Base-by-base conservation (phyloP, 2,113 vertebrate genomes). In the Pholis gunnellus region DNA sequence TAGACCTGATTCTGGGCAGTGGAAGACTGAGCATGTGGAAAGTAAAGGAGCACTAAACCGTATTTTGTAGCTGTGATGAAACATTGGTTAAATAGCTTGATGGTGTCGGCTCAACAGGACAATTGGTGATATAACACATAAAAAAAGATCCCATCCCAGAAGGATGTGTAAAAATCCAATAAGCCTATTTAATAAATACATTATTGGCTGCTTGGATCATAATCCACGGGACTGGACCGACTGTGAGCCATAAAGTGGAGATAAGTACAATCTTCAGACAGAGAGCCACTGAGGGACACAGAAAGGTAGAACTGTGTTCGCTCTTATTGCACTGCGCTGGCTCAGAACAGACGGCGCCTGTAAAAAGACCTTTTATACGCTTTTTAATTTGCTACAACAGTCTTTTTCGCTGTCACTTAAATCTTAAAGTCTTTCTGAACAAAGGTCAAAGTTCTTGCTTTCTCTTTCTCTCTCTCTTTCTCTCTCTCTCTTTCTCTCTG, bases 151-250 rank as follows among this genome's bases (percentile, higher is more conserved):
- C 3, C 50, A 25, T 66, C 25, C 13, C 11, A 11, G 8, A 36
- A 11, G 57, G 44, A 44, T 18, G 10, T 20, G n/a, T 31, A 31
- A 9, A 44, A 44, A 70, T 86, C 52, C 25, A 81, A 67, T 83
- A 78, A 76, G 50, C 68, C 70, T 44, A 4, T 73, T 80, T 66
- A 83, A 48, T 86, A 67, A 82, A 75, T 68, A 27, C 29, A 44
- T 22, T 64, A 48, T 84, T 81, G 22, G 34, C 60, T 69, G 40
- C 63, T 65, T 54, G 20, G 38, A 2, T 63, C 44, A 2, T 72
- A 70, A 70, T 42, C 29, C 9, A 29, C 34, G 64, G 44, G 4
- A 46, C 11, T 54, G 31, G 60, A 64, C 59, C 18, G 40, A 10
- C 50, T 72, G 46, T 50, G 36, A 71, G 68, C 29, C 13, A 29